Evolutionary conservation across 2,113 vertebrate genomes (phyloP).

Genomic region (Triplophysa dalaica): DNA sequence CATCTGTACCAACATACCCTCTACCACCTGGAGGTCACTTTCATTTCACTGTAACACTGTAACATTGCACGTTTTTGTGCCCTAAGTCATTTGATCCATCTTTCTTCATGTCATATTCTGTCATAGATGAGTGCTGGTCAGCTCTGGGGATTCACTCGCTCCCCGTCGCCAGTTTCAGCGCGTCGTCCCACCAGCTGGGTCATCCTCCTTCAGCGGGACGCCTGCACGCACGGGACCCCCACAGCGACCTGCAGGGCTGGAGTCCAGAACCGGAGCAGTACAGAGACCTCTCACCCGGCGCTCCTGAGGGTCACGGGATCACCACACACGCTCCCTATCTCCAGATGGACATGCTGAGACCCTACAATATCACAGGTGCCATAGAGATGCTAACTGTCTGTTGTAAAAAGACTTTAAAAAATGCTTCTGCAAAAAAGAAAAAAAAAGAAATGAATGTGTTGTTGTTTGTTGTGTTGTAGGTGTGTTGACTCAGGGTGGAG

Average conservation of each 20-base stretch:
- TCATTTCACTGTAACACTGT: background rate
- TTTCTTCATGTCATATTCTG: background rate
- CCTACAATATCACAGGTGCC: conserved; percentile 83
- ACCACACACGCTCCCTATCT: conserved; percentile 69
- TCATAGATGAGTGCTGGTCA: conserved; percentile 78
- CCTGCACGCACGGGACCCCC: conserved; percentile 55
- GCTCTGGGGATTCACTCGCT: conserved; percentile 75
- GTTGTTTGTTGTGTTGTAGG: conserved; percentile 62
- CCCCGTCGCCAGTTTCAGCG: conserved; percentile 69
- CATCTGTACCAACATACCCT: conserved; percentile 73
- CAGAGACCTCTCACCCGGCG: conserved; percentile 58
- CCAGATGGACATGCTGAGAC: conserved; percentile 77
- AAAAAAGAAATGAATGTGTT: background rate
- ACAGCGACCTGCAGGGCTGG: conserved; percentile 72
- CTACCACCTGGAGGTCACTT: conserved; percentile 77
- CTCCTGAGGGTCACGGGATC: conserved; percentile 62
- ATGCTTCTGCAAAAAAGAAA: too few relatives aligned
- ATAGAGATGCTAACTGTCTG: background rate
- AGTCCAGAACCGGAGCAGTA: conserved; percentile 70
- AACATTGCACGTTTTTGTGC: background rate
- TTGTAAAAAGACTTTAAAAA: background rate
- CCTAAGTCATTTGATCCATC: background rate
- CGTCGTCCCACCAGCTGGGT: conserved; percentile 66
- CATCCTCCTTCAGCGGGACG: conserved; percentile 68
- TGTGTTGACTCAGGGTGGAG: conserved; percentile 77